These are phyloP conservation scores for Mythimna impura DNA, from an alignment of 2,888 invertebrate species.

Conservation along the genomic window DNA sequence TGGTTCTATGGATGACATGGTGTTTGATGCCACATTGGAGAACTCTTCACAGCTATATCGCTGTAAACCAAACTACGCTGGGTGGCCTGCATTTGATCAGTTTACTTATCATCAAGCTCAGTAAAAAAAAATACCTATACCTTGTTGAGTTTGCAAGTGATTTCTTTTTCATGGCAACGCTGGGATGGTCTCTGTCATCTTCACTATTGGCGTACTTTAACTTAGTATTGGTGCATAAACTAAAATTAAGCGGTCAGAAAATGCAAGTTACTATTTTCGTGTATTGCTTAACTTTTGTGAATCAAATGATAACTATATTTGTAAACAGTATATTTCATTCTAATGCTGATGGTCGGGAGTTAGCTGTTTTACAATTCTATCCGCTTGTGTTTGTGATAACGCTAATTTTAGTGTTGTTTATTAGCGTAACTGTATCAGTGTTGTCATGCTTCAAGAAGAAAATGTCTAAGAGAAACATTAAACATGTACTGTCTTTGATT, in stretches of 20 bases:
- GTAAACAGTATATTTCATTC: conserved; percentile 21
- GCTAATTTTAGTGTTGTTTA: conserved; percentile 33
- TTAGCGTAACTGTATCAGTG: conserved; percentile 35
- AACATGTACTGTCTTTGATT: conserved; percentile 43
- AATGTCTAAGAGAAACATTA: conserved; percentile 36
- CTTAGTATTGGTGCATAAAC: conserved; percentile 34
- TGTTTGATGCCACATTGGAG: conserved; percentile 21
- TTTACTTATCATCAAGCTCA: conserved; percentile 21
- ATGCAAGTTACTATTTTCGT: conserved; percentile 30
- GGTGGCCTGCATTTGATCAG: conserved; percentile 39
- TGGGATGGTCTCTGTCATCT: conserved; percentile 35
- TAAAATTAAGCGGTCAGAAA: conserved; percentile 23
- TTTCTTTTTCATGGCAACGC: conserved; percentile 22
- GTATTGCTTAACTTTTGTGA: conserved; percentile 7
- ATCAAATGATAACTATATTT: conserved; percentile 30
- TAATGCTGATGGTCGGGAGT: conserved; percentile 1
- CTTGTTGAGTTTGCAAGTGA: conserved; percentile 17
- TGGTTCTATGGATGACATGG: conserved; percentile 26
- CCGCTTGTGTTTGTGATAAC: conserved; percentile 29
- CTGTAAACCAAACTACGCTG: conserved; percentile 18
- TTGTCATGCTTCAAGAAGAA: conserved; percentile 48
- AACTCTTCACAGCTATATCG: conserved; percentile 36
- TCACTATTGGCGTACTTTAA: conserved; percentile 48
- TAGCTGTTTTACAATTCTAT: conserved; percentile 22
- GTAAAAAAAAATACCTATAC: conserved; percentile 10